Base-by-base conservation (phyloP, 1,140 invertebrate genomes). In the Steinernema khuongi region DNA sequence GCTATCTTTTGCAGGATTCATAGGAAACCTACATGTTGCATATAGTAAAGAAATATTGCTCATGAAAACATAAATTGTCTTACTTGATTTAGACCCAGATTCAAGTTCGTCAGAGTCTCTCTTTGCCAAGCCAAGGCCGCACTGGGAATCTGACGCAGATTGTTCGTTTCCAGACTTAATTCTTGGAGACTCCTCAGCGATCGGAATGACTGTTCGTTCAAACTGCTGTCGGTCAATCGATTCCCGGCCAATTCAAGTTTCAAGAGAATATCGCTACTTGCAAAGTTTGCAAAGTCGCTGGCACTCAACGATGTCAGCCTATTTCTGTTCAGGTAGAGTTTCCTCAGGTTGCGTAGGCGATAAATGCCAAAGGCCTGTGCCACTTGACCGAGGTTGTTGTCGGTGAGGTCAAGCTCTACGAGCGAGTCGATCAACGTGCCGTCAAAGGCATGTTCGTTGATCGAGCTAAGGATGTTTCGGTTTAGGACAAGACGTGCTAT, bases 161-260 rank as follows among this genome's bases (percentile, higher is more conserved):
- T 75, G 73, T 84, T 84, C 41, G 83, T 85, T 70, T 84, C 83
- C 18, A 84, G 74, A 70, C 82, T 85, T 11, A 84, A 71, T 67
- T 84, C 81, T 73, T 85, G 7, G 4, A 84, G 74, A 74, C 73
- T 79, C 67, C 73, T 77, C 67, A 84, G 72, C 1, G 82, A 76
- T 66, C 80, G 36, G 70, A 84, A 85, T 36, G 84, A 29, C 71
- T 74, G 19, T 60, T 81, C 80, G 32, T 78, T 76, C 18, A 78
- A 44, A 1, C 74, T 76, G 18, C 73, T 67, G 71, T 85, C 83
- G 28, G 79, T 77, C 22, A 84, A 60, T 68, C 75, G 73, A 72
- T 84, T 84, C 31, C 82, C 83, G 18, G 83, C 77, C 43, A 84
- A 68, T 66, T 85, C 83, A 69, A 84, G 67, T 70, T 84, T 84